Conservation (phyloP, 2,888 invertebrate genomes). For the Psylliodes chrysocephalus region DNA sequence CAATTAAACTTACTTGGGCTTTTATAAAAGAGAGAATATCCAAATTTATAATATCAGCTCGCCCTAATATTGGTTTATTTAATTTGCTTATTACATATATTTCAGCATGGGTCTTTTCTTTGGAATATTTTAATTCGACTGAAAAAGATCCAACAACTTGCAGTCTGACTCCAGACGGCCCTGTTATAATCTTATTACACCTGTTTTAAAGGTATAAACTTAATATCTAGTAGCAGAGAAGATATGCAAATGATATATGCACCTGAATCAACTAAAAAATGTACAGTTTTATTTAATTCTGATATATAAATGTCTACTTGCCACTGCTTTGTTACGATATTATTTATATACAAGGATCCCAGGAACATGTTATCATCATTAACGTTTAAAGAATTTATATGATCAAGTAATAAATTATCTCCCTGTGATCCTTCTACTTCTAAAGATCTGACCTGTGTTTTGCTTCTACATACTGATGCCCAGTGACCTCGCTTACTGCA, state of each 20-base stretch:
- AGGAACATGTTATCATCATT: slow-evolving; percentile 2
- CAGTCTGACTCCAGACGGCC: slow-evolving; percentile 18
- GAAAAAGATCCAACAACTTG: background rate
- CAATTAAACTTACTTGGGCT: background rate
- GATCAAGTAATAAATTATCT: slow-evolving; percentile 7
- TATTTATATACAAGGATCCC: slow-evolving; percentile 11
- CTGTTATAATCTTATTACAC: slow-evolving; percentile 30
- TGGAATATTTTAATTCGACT: background rate
- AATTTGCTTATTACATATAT: slow-evolving; percentile 28
- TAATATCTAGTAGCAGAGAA: slow-evolving; percentile 8
- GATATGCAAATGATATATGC: slow-evolving; percentile 17
- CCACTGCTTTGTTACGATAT: slow-evolving; percentile 18
- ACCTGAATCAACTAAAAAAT: slow-evolving; percentile 24
- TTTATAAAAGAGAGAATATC: background rate
- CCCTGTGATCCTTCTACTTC: too few relatives aligned
- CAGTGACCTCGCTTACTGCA: slow-evolving; percentile 33
- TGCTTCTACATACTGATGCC: slow-evolving; percentile 17
- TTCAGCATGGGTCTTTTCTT: slow-evolving; percentile 20
- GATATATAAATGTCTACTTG: background rate
- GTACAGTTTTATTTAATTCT: slow-evolving; percentile 12
- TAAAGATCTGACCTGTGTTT: slow-evolving; percentile 20
- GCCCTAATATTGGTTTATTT: slow-evolving; percentile 33
- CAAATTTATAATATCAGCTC: slow-evolving; percentile 22
- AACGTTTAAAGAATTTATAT: background rate
- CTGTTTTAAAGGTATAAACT: slow-evolving; percentile 1